Evolutionary conservation across 2,797 vertebrate genomes (phyloP).

Genomic region (Hephaestus fuliginosus): DNA sequence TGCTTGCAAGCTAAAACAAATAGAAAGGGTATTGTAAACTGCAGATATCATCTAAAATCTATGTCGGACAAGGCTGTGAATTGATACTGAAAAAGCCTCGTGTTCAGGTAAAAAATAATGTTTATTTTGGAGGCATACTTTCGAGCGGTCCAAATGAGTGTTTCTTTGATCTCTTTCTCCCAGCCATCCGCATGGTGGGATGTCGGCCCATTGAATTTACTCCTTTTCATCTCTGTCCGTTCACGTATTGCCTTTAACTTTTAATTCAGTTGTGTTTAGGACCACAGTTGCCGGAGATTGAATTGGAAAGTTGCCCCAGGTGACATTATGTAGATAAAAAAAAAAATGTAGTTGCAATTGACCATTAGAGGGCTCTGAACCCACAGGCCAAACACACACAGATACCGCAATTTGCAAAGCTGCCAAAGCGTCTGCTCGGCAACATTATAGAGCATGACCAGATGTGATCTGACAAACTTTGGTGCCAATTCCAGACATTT

Average conservation of each 20-base stretch:
- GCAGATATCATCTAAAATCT: constrained; percentile 50
- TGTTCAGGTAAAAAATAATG: background rate
- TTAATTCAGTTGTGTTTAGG: constrained; percentile 70
- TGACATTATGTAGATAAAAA: constrained; percentile 59
- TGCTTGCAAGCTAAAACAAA: constrained; percentile 54
- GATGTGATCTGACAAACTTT: constrained; percentile 65
- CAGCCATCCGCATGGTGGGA: constrained; percentile 3
- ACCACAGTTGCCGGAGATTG: constrained; percentile 51
- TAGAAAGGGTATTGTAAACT: constrained; percentile 39
- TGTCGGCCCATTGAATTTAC: constrained; percentile 28
- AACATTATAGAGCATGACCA: constrained; percentile 63
- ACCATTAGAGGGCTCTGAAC: constrained; percentile 56
- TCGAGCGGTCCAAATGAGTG: constrained; percentile 14
- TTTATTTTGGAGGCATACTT: constrained; percentile 20
- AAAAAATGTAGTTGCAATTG: constrained; percentile 53
- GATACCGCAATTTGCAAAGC: constrained; percentile 62
- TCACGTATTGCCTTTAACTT: constrained; percentile 50
- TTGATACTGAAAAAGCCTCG: constrained; percentile 12
- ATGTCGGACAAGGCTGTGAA: constrained; percentile 32
- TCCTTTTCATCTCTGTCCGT: constrained; percentile 34
- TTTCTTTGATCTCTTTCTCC: constrained; percentile 36
- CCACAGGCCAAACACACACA: constrained; percentile 58
- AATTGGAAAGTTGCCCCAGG: constrained; percentile 62
- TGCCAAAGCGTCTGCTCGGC: constrained; percentile 59
- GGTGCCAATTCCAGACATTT: constrained; percentile 46